Evolutionary conservation across 2,888 invertebrate genomes (phyloP).

Genomic region (Allophyes oxyacanthae): DNA sequence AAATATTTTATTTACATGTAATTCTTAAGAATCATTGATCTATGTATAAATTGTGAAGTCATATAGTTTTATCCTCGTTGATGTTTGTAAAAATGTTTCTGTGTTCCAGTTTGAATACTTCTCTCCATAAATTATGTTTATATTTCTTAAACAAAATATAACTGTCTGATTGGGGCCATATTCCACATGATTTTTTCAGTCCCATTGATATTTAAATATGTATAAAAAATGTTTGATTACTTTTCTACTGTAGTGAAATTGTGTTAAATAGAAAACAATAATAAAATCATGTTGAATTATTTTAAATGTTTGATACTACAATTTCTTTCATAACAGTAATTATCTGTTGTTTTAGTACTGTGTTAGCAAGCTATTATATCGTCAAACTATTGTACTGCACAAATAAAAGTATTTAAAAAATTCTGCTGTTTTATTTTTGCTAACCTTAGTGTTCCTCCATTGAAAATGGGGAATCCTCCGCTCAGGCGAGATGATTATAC

Average conservation of each 20-base stretch:
- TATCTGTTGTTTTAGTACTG: slow-evolving; percentile 33
- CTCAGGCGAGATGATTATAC: no score
- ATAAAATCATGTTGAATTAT: slow-evolving; percentile 51
- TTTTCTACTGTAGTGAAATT: slow-evolving; percentile 31
- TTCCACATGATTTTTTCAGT: slow-evolving; percentile 19
- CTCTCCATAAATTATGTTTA: slow-evolving; percentile 21
- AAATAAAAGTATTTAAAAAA: slow-evolving; percentile 40
- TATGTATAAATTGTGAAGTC: slow-evolving; percentile 60
- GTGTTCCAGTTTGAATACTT: slow-evolving; percentile 34
- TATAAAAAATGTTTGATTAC: slow-evolving; percentile 13
- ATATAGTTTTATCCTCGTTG: slow-evolving; percentile 65
- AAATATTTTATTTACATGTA: slow-evolving; percentile 74
- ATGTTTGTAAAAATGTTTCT: slow-evolving; percentile 44
- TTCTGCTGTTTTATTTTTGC: neutral
- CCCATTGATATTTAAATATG: slow-evolving; percentile 25
- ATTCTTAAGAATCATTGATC: slow-evolving; percentile 61
- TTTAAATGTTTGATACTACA: slow-evolving; percentile 44
- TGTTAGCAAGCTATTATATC: slow-evolving; percentile 48
- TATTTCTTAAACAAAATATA: slow-evolving; percentile 11
- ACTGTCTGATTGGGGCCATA: slow-evolving; percentile 48
- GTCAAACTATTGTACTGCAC: slow-evolving; percentile 53
- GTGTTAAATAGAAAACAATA: slow-evolving; percentile 28
- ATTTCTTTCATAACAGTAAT: slow-evolving; percentile 29
- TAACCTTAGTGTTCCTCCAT: neutral
- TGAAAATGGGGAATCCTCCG: no score